These are phyloP conservation scores for Harpalus rufipes DNA, from an alignment of 2,888 invertebrate species.

Conservation along the genomic window DNA sequence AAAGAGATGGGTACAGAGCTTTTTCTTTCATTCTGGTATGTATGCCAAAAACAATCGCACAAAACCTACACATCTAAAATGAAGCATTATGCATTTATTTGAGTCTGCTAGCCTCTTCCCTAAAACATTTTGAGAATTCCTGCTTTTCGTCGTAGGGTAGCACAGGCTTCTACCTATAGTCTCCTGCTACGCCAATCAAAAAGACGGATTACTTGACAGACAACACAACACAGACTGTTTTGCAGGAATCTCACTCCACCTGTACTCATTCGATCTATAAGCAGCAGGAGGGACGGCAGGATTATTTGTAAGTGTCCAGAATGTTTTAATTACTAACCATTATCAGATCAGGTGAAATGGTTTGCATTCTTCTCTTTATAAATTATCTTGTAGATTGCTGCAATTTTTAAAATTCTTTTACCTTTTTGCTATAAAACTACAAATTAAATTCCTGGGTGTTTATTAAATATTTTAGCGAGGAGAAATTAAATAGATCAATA, in stretches of 20 bases:
- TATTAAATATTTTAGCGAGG: not conserved
- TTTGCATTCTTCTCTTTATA: constrained; percentile 38
- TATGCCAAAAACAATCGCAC: not conserved
- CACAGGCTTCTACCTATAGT: constrained; percentile 37
- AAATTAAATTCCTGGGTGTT: not conserved
- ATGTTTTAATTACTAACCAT: not conserved
- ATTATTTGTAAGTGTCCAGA: constrained; percentile 1
- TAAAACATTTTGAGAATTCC: constrained; percentile 27
- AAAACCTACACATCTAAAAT: not conserved
- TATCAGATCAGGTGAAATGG: constrained; percentile 19
- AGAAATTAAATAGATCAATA: not conserved
- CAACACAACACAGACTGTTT: constrained; percentile 30
- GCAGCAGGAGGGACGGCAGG: not conserved
- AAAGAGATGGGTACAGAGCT: too few species aligned
- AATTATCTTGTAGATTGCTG: constrained; percentile 47
- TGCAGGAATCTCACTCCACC: constrained; percentile 33
- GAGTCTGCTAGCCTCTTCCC: not conserved
- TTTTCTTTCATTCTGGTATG: too few species aligned
- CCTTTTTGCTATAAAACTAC: constrained; percentile 6
- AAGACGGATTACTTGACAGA: constrained; percentile 57
- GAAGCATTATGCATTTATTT: not conserved
- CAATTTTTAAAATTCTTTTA: constrained; percentile 38
- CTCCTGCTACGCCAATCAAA: constrained; percentile 61
- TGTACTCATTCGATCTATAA: not conserved
- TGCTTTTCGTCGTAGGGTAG: not conserved